Evolutionary conservation across 2,113 vertebrate species (phyloP).

Genomic region (Baryphthengus martii): DNA sequence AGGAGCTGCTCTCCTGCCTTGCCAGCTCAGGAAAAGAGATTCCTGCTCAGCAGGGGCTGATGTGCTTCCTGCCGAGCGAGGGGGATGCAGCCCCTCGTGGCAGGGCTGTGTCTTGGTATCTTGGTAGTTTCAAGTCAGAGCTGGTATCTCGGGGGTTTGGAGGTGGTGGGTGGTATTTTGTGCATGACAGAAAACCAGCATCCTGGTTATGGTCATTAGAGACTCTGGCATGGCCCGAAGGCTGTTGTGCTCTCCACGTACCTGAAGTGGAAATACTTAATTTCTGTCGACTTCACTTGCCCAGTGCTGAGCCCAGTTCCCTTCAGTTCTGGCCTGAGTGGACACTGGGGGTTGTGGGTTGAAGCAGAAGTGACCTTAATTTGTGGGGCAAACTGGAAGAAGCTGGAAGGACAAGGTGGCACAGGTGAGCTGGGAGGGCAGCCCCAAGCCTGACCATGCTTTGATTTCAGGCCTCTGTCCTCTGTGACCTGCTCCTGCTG

Average conservation of each 20-base stretch:
- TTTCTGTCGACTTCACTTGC: background rate
- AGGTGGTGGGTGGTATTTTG: background rate
- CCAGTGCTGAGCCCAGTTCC: background rate
- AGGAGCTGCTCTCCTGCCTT: background rate
- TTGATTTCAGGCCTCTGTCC: conserved; percentile 85
- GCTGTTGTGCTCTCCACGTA: background rate
- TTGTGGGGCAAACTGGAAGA: background rate
- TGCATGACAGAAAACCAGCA: background rate
- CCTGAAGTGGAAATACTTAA: background rate
- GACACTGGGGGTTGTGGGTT: background rate
- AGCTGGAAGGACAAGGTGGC: background rate
- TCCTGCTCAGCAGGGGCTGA: background rate
- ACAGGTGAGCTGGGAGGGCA: background rate
- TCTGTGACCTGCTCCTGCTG: conserved; percentile 92
- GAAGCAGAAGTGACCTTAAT: background rate
- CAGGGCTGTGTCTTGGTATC: background rate
- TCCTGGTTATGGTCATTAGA: background rate
- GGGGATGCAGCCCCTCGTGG: background rate
- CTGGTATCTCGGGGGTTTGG: background rate
- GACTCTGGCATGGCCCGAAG: fast-evolving
- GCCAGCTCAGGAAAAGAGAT: background rate
- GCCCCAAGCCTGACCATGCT: background rate
- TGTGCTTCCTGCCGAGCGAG: background rate
- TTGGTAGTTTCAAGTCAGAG: background rate
- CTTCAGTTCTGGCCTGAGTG: background rate